These are phyloP conservation scores for Gymnocypris eckloni DNA, from an alignment of 2,797 vertebrate species.

Conservation along the genomic window DNA sequence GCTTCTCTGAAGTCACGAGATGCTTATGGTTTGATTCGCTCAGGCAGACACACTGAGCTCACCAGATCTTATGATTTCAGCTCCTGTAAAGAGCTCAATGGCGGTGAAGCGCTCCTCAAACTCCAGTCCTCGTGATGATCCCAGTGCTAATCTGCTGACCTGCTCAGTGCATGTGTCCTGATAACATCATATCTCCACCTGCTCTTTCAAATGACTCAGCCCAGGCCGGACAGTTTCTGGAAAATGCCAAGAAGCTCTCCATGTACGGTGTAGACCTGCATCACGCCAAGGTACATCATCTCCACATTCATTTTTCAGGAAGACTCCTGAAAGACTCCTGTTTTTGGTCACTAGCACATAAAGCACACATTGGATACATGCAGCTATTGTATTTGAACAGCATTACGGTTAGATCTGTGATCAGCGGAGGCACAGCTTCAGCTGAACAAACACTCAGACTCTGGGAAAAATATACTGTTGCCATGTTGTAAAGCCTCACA, in stretches of 20 bases:
- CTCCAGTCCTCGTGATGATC: neutral
- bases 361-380: neutral
- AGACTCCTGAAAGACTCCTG: no score
- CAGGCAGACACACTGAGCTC: neutral
- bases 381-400: neutral
- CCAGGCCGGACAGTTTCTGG: slow-evolving; percentile 95
- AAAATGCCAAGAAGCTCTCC: slow-evolving; percentile 97
- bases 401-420: no score
- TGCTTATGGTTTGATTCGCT: neutral
- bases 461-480: slow-evolving; percentile 28
- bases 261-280: slow-evolving; percentile 99
- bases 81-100: neutral
- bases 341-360: neutral
- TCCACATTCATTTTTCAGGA: neutral
- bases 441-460: slow-evolving; percentile 39
- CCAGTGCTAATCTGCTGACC: neutral
- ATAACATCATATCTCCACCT: neutral
- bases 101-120: neutral
- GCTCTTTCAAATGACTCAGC: slow-evolving; percentile 87
- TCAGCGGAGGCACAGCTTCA: slow-evolving; percentile 12
- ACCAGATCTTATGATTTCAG: neutral
- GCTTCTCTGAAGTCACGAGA: neutral
- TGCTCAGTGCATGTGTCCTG: neutral
- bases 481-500: slow-evolving; percentile 15
- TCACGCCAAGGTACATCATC: slow-evolving; percentile 89